These are phyloP conservation scores for Pristionchus maxplancki DNA, from an alignment of 2,888 invertebrate genomes.

Conservation along the genomic window DNA sequence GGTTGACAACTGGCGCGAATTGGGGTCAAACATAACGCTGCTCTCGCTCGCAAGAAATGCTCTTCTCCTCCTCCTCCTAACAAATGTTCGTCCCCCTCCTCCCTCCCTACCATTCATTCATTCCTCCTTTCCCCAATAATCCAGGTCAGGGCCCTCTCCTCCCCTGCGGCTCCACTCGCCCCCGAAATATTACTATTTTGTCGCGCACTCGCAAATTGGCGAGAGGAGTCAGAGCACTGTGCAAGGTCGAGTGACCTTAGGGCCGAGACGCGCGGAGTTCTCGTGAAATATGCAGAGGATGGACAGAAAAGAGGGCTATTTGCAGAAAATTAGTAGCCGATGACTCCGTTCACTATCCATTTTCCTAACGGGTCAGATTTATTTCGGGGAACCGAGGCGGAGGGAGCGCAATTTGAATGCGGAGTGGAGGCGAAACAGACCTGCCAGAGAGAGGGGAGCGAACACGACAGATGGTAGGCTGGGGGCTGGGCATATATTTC, in stretches of 20 bases:
- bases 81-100: conserved; percentile 7
- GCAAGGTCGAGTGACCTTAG: conserved; percentile 9
- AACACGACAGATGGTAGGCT: not conserved
- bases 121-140: conserved; percentile 3
- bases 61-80: not conserved
- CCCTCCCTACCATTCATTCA: not conserved
- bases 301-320: not conserved
- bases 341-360: not conserved
- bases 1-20: not conserved
- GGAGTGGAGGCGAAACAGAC: not conserved
- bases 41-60: not conserved
- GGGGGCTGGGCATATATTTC: not conserved
- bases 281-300: not conserved
- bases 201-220: not conserved
- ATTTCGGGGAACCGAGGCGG: not conserved
- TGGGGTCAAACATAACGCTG: conserved; percentile 40
- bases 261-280: not conserved
- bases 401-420: not conserved
- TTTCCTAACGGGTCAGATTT: not conserved
- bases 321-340: not conserved
- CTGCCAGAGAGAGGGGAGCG: not conserved
- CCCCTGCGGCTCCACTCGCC: not conserved
- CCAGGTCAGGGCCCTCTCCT: conserved; percentile 17
- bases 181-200: conserved; percentile 46
- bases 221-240: not conserved